Percentiles rank a stretch among this genome's conserved stretches.
Conservation (phyloP, 2,113 vertebrate genomes). For the Caranx ignobilis region DNA sequence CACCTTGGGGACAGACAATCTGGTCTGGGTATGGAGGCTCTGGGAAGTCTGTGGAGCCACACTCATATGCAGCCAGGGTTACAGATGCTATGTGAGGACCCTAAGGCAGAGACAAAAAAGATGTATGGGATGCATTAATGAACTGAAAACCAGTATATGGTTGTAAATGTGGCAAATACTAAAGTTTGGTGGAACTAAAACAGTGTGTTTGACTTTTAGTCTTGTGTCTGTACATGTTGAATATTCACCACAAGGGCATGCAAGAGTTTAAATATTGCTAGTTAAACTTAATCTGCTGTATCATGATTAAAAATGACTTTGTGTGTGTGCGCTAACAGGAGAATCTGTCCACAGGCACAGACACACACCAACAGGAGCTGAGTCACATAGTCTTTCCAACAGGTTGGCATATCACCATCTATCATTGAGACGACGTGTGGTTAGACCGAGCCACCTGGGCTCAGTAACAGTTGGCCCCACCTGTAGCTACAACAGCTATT, state of each 20-base stretch:
- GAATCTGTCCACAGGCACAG: constrained; percentile 25
- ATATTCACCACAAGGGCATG: neutral
- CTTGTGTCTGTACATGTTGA: neutral
- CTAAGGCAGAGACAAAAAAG: constrained; percentile 76
- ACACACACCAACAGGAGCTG: constrained; percentile 36
- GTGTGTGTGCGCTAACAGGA: neutral
- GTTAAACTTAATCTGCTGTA: constrained; percentile 2
- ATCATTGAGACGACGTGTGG: constrained; percentile 25
- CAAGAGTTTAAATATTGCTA: neutral
- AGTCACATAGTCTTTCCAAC: constrained; percentile 56
- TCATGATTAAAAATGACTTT: constrained; percentile 12
- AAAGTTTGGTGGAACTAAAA: neutral
- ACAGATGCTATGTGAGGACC: constrained; percentile 99
- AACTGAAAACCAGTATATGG: neutral
- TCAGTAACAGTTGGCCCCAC: constrained; percentile 55
- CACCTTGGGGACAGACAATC: constrained; percentile 92
- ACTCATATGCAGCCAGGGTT: constrained; percentile 98
- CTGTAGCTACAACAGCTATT: constrained; percentile 63
- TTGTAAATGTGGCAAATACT: neutral
- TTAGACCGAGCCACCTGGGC: constrained; percentile 68
- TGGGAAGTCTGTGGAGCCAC: constrained; percentile 95
- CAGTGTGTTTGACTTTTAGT: neutral
- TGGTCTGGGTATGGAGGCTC: constrained; percentile 98
- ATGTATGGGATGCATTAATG: neutral
- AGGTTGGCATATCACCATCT: constrained; percentile 59